Evolutionary conservation across 2,113 vertebrate genomes (phyloP), one percentile per base, ranked within the genome.

Genomic region (Calonectris borealis): DNA sequence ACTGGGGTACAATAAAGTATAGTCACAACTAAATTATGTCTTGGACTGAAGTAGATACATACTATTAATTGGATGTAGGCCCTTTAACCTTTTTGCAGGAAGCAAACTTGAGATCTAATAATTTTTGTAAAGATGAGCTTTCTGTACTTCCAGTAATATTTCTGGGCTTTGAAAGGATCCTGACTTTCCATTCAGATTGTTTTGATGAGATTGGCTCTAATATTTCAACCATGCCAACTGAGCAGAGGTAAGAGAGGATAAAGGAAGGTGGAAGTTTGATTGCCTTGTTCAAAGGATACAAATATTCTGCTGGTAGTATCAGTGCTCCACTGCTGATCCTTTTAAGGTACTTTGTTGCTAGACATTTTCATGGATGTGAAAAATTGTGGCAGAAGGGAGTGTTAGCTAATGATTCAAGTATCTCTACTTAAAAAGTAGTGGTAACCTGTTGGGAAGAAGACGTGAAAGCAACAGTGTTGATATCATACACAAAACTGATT

Each of bases 71-170:
- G 97, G 94, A 98, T 98, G 69, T 70, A 95, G 76, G 97, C 92
- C 97, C 97, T 98, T 96, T 98, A 95, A 97, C 98, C 98, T 97
- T 97, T 91, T 61, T 57, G n/a, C 97, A 98, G 98, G 97, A 98
- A 98, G 97, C 97, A 94, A 97, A 96, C 97, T 97, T 94, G 93
- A 97, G 87, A 90, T 92, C 81, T 95, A 97, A 98, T 98, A 97
- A 98, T 97, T 98, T 98, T 97, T 98, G 84, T 92, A 90, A 94
- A 97, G 97, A 98, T 93, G 96, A 97, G 96, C 97, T 96, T 97
- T 97, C 96, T 91, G 65, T 87, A 58, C 93, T 98, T 97, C 93
- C 97, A 97, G 97, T 96, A 97, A 97, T 97, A 97, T 97, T 98
- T 98, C 97, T 98, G 95, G 84, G 42, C 89, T 73, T 44, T 93